Conservation (phyloP, 2,797 vertebrate genomes). For the Scomberomorus guttatus region DNA sequence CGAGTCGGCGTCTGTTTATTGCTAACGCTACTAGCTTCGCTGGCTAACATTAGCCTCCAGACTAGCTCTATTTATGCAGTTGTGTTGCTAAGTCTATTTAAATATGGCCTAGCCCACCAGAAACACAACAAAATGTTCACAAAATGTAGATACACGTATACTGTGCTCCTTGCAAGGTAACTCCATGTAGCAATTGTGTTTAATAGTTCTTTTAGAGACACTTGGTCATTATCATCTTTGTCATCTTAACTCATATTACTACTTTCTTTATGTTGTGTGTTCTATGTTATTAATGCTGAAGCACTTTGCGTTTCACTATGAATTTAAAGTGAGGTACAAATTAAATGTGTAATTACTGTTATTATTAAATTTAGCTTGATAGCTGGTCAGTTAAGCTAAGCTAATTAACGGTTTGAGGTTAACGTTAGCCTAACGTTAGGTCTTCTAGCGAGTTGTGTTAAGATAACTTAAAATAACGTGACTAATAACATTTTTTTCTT, state of each 20-base stretch:
- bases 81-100: conserved; percentile 4
- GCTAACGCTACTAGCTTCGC: conserved; percentile 56
- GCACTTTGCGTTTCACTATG: no score
- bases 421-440: not conserved
- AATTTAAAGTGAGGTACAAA: no score
- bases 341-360: no score
- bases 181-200: not conserved
- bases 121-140: not conserved
- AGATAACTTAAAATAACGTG: not conserved
- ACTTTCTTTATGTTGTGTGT: no score
- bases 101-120: not conserved
- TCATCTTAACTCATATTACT: no score
- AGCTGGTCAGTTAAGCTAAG: conserved; percentile 53
- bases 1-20: conserved; percentile 43
- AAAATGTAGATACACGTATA: no score
- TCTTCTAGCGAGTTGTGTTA: not conserved
- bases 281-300: no score
- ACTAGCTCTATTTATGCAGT: conserved; percentile 48
- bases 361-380: conserved; percentile 12
- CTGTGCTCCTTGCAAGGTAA: rapidly evolving
- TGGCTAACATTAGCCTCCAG: conserved; percentile 66
- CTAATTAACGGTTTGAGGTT: conserved; percentile 27
- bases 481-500: not conserved
- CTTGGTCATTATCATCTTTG: not conserved
- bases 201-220: not conserved